phyloP scores from a whole-genome alignment of 1,140 invertebrate species.

The Zeugodacus cucurbitae region DNA sequence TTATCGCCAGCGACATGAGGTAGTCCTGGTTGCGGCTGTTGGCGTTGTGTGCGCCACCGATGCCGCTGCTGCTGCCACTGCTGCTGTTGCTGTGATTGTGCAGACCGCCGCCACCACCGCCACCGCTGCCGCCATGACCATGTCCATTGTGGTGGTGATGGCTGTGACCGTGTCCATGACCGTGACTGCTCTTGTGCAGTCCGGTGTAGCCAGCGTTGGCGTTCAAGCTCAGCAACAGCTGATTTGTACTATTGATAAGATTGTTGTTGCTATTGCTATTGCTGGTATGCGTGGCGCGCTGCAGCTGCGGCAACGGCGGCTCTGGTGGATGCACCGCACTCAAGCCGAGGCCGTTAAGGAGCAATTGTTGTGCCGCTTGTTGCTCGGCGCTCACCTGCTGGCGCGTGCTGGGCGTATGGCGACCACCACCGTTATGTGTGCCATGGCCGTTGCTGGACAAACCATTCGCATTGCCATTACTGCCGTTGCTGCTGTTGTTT shows the following conservation, averaged over 20 bases:
- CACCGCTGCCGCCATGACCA: slow-evolving; percentile 46
- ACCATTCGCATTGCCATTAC: slow-evolving; percentile 6
- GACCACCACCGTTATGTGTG: slow-evolving; percentile 28
- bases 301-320: slow-evolving; percentile 51
- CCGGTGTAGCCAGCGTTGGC: not conserved
- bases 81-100: slow-evolving; percentile 45
- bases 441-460: not conserved
- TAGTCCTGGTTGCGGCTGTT: slow-evolving; percentile 54
- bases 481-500: slow-evolving; percentile 19
- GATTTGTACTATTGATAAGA: slow-evolving; percentile 47
- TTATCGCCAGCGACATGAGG: slow-evolving; percentile 56
- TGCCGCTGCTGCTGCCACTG: slow-evolving; percentile 25
- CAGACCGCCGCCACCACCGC: slow-evolving; percentile 51
- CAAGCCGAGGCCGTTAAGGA: slow-evolving; percentile 56
- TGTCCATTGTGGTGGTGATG: slow-evolving; percentile 48
- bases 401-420: not conserved
- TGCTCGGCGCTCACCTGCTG: slow-evolving; percentile 55
- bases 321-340: slow-evolving; percentile 55
- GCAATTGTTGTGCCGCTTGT: slow-evolving; percentile 56
- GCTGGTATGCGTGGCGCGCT: slow-evolving; percentile 46
- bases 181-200: not conserved
- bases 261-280: slow-evolving; percentile 30
- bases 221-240: slow-evolving; percentile 48
- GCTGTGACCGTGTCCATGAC: slow-evolving; percentile 42
- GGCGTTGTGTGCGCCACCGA: not conserved